phyloP scores from a whole-genome alignment of 1,140 invertebrate genomes.

The Heterodera schachtii region DNA sequence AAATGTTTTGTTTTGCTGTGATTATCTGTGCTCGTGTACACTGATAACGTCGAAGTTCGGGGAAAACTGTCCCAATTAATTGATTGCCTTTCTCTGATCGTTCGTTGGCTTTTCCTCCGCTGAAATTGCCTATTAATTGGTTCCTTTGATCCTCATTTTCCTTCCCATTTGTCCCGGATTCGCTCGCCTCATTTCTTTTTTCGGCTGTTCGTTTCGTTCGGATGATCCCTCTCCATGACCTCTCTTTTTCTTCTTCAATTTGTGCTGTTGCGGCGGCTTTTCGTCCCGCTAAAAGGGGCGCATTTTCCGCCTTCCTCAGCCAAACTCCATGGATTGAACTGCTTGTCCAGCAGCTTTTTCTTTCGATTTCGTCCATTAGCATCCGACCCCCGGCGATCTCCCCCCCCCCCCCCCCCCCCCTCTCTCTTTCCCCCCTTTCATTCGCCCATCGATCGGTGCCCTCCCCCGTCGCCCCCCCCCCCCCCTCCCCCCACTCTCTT shows the following conservation, averaged over 20 bases:
- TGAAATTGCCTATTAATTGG: too few relatives aligned
- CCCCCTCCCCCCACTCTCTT: background rate
- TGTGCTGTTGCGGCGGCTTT: background rate
- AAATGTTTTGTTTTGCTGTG: too few relatives aligned
- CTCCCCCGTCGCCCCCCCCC: constrained; percentile 21
- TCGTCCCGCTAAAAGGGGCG: background rate
- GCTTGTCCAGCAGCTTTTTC: constrained; percentile 2
- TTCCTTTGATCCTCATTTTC: too few relatives aligned
- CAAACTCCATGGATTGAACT: background rate
- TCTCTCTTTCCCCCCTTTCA: background rate
- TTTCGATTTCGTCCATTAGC: background rate
- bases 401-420: background rate
- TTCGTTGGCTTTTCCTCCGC: too few relatives aligned
- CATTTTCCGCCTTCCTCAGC: background rate
- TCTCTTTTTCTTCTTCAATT: background rate
- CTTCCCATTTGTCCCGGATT: too few relatives aligned
- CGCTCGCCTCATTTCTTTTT: too few relatives aligned
- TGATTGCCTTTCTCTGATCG: too few relatives aligned
- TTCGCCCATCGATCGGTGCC: background rate
- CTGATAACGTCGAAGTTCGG: too few relatives aligned
- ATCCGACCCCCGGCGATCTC: background rate
- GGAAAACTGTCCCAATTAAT: too few relatives aligned
- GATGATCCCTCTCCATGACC: background rate
- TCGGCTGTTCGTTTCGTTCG: too few relatives aligned
- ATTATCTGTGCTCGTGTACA: too few relatives aligned